Percentiles rank a stretch among this genome's conserved stretches.
Conservation (phyloP, 2,797 vertebrate species). For the Sphenodon punctatus region DNA sequence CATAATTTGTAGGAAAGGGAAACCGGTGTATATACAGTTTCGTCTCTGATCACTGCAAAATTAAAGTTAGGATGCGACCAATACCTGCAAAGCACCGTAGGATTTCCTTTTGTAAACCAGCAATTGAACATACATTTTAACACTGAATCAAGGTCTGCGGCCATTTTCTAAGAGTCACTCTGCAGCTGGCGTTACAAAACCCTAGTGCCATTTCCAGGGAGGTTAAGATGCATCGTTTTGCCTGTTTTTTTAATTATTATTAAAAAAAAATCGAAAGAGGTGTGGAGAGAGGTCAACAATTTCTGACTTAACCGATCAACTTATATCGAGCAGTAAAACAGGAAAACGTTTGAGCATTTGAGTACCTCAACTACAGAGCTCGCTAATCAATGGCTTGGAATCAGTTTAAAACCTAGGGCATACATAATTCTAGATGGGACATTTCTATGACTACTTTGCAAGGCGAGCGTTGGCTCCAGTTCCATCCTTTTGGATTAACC, state of each 20-base stretch:
- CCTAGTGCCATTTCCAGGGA: background rate
- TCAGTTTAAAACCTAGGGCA: background rate
- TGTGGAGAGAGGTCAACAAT: background rate
- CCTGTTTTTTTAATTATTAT: no score
- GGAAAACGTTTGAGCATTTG: background rate
- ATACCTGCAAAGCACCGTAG: background rate
- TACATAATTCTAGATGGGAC: background rate
- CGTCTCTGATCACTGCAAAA: background rate
- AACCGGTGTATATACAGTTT: conserved; percentile 1
- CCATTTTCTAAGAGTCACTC: background rate
- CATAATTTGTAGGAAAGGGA: background rate
- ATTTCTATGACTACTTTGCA: background rate
- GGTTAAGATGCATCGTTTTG: accelerated
- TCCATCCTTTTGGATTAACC: background rate
- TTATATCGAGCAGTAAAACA: background rate
- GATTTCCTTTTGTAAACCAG: no score
- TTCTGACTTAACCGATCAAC: accelerated
- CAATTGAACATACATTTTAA: background rate
- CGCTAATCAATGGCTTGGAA: background rate
- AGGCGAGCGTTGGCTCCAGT: background rate
- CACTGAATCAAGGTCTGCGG: background rate
- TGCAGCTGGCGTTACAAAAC: background rate
- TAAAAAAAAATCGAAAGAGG: no score
- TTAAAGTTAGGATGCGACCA: background rate
- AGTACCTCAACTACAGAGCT: background rate